These are phyloP conservation scores for Sebastes variabilis DNA, from an alignment of 2,797 vertebrate genomes.

Conservation along the genomic window DNA sequence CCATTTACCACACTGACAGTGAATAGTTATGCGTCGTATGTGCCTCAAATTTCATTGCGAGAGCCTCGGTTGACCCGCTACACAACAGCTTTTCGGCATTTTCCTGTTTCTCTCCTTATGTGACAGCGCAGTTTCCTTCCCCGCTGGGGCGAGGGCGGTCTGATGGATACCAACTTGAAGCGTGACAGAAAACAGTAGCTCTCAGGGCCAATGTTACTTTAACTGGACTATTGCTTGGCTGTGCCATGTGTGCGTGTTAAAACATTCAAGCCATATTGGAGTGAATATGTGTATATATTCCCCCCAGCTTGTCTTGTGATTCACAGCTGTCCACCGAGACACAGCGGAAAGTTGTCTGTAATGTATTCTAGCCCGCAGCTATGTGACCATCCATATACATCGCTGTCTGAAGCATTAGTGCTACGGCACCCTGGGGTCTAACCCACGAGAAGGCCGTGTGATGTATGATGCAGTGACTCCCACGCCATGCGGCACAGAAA, in stretches of 20 bases:
- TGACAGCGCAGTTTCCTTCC: too few species aligned
- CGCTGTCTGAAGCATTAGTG: constrained; percentile 42
- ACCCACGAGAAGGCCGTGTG: constrained; percentile 20
- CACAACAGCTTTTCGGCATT: too few species aligned
- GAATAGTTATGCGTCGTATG: too few species aligned
- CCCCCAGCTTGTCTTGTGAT: neutral
- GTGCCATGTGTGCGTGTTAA: neutral
- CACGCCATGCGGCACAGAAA: neutral
- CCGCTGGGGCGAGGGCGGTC: too few species aligned
- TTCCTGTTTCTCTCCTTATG: too few species aligned
- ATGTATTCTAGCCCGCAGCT: constrained; percentile 62
- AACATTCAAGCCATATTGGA: neutral
- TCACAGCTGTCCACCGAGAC: constrained; percentile 23
- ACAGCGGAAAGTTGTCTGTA: constrained; percentile 17
- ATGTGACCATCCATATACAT: constrained; percentile 52
- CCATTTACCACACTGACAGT: too few species aligned
- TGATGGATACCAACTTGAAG: neutral
- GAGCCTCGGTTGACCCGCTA: too few species aligned
- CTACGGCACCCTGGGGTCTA: constrained; percentile 31
- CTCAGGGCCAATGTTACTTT: neutral
- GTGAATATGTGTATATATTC: neutral
- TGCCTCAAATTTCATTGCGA: too few species aligned
- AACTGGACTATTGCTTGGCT: neutral
- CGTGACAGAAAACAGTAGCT: neutral
- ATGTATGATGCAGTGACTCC: constrained; percentile 37